Evolutionary conservation across 2,113 vertebrate species (phyloP).

Genomic region (Uria lomvia): DNA sequence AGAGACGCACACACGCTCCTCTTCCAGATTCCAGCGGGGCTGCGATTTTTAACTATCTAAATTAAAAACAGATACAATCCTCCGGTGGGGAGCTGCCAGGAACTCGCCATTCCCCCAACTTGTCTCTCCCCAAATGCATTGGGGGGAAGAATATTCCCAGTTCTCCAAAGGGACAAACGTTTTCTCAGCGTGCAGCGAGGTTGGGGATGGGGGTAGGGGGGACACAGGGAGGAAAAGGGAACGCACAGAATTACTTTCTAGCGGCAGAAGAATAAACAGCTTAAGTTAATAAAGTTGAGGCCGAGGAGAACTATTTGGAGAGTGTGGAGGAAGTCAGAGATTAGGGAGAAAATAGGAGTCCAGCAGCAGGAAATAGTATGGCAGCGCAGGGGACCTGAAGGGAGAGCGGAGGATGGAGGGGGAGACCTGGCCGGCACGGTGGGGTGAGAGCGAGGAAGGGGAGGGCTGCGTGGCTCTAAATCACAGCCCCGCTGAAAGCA

Average conservation of each 20-base stretch:
- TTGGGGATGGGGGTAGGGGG: not conserved
- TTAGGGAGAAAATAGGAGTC: slow-evolving; percentile 37
- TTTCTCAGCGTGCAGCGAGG: not conserved
- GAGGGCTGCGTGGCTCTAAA: not conserved
- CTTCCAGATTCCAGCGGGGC: slow-evolving; percentile 27
- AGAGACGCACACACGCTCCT: not conserved
- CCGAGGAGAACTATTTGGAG: slow-evolving; percentile 9
- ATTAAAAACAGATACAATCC: slow-evolving; percentile 58
- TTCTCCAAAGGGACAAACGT: slow-evolving; percentile 4
- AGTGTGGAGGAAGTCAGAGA: slow-evolving; percentile 20
- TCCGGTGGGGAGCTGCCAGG: slow-evolving; percentile 7
- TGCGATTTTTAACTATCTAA: slow-evolving; percentile 51
- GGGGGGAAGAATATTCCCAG: not conserved
- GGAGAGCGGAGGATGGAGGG: not conserved
- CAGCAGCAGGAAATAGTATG: slow-evolving; percentile 16
- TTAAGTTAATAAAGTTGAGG: slow-evolving; percentile 52
- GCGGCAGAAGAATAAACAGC: slow-evolving; percentile 30
- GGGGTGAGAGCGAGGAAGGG: not conserved
- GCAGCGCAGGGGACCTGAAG: not conserved
- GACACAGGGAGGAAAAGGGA: not conserved
- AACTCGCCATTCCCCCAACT: not conserved
- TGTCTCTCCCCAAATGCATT: not conserved
- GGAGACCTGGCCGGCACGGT: accelerated
- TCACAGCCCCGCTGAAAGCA: not conserved
- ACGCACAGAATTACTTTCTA: slow-evolving; percentile 22